phyloP scores from a whole-genome alignment of 2,888 invertebrate genomes.

The Colletes collaris region DNA sequence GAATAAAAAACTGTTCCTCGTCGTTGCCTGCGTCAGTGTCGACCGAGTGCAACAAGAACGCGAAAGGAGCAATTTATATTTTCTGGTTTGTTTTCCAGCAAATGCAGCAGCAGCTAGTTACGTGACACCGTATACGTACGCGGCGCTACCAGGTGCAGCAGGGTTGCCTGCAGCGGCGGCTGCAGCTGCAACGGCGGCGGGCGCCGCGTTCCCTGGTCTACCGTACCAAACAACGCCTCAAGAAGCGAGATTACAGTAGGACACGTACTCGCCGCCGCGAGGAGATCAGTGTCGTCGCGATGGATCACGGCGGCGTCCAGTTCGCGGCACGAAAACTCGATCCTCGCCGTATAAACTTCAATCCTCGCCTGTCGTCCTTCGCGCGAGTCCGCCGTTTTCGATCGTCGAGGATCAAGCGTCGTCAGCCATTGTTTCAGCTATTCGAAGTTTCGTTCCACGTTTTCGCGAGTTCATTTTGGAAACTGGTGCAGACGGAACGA shows the following conservation, averaged over 20 bases:
- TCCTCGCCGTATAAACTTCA: conserved; percentile 29
- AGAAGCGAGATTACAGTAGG: conserved; percentile 90
- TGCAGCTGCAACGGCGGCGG: conserved; percentile 82
- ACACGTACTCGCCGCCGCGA: conserved; percentile 8
- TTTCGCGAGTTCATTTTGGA: conserved; percentile 22
- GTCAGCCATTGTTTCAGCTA: conserved; percentile 6
- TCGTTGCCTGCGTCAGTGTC: conserved; percentile 12
- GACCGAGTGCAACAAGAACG: not conserved
- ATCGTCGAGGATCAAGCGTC: conserved; percentile 5
- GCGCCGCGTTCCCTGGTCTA: conserved; percentile 87
- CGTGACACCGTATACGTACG: conserved; percentile 89
- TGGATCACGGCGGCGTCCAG: conserved; percentile 10
- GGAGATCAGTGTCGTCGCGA: conserved; percentile 3
- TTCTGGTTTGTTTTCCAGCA: conserved; percentile 67
- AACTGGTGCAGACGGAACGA: not conserved
- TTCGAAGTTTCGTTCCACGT: conserved; percentile 5
- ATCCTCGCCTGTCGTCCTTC: conserved; percentile 27
- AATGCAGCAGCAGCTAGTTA: conserved; percentile 87
- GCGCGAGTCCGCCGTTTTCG: conserved; percentile 17
- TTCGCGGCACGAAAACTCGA: conserved; percentile 22
- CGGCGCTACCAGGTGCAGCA: conserved; percentile 87
- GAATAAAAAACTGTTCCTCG: too few relatives aligned
- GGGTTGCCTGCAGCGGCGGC: conserved; percentile 84
- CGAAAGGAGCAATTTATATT: not conserved
- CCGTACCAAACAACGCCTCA: conserved; percentile 88